Percentiles rank a stretch among this genome's conserved stretches.
Conservation (phyloP, 1,140 invertebrate genomes). For the Parapsyche elsis region DNA sequence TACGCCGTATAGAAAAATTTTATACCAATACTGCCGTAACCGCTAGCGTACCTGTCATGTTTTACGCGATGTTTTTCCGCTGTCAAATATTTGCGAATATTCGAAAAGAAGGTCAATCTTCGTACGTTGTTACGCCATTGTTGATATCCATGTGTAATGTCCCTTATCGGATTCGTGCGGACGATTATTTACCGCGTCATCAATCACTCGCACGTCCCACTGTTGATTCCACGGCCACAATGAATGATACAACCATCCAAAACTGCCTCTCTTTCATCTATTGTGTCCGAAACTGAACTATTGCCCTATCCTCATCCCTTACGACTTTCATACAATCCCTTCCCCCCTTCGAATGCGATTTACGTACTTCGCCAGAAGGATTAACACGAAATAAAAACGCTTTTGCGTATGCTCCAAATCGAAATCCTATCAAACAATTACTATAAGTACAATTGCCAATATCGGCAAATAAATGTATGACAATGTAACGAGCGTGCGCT, state of each 20-base stretch:
- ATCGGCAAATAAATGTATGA: too few species aligned
- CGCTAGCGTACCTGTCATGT: neutral
- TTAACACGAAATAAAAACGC: too few species aligned
- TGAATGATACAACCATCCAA: constrained; percentile 41
- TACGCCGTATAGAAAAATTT: too few species aligned
- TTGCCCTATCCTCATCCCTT: neutral
- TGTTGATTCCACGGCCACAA: constrained; percentile 52
- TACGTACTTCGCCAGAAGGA: too few species aligned
- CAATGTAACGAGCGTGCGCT: too few species aligned
- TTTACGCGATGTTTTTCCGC: neutral
- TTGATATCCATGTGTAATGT: constrained; percentile 53
- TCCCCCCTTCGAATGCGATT: too few species aligned
- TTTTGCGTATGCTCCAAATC: too few species aligned
- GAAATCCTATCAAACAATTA: too few species aligned
- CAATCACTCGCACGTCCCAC: constrained; percentile 53
- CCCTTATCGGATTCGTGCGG: constrained; percentile 53
- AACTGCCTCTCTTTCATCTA: constrained; percentile 12
- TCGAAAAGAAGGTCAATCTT: constrained; percentile 1
- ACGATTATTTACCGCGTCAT: constrained; percentile 54
- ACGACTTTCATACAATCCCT: too few species aligned
- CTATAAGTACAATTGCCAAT: too few species aligned
- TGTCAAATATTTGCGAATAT: neutral
- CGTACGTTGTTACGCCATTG: constrained; percentile 33
- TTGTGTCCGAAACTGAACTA: constrained; percentile 13
- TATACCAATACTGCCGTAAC: too few species aligned